Conservation (phyloP, 2,797 vertebrate genomes). For the Lerista edwardsae region DNA sequence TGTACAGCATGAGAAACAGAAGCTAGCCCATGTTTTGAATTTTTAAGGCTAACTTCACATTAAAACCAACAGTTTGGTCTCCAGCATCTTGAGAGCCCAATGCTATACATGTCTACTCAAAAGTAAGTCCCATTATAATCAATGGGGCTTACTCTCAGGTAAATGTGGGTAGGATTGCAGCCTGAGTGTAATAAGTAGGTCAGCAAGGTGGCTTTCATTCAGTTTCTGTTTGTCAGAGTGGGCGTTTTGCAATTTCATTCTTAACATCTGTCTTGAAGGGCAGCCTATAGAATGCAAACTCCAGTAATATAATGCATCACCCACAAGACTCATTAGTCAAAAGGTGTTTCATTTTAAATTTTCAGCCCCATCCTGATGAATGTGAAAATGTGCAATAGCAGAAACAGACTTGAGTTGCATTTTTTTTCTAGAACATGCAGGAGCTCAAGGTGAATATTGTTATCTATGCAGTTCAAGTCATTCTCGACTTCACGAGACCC, state of each 20-base stretch:
- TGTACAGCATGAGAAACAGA: background rate
- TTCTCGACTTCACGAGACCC: background rate
- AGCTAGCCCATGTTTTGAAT: background rate
- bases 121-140: too few relatives aligned
- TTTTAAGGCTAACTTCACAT: background rate
- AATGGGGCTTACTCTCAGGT: too few relatives aligned
- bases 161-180: too few relatives aligned
- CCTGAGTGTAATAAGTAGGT: conserved; percentile 6
- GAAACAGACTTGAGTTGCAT: conserved; percentile 44
- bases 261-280: background rate
- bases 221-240: background rate
- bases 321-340: background rate
- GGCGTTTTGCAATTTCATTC: background rate
- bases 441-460: background rate
- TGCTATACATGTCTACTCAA: too few relatives aligned
- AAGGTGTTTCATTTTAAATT: background rate
- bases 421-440: conserved; percentile 30
- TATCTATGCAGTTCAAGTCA: background rate
- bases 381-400: conserved; percentile 10
- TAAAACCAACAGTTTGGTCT: background rate
- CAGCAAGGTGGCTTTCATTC: background rate
- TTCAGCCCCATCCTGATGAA: background rate
- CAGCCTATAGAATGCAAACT: background rate
- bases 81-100: conserved; percentile 17
- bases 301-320: background rate